Conservation (phyloP, 92 coral and sea anemone species). For the Umimayanthus kanabou region DNA sequence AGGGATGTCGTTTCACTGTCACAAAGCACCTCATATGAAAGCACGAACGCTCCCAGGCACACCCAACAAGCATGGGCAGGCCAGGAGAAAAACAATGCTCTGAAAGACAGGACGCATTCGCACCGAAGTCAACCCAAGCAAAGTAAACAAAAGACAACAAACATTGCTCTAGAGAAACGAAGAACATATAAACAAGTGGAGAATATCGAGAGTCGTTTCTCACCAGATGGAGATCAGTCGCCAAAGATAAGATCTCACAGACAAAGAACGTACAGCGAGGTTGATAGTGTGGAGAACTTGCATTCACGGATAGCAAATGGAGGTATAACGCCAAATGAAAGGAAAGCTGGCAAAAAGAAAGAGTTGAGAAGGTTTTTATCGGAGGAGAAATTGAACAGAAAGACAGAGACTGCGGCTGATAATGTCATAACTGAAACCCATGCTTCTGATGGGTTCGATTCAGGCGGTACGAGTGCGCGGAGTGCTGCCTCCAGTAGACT, state of each 20-base stretch:
- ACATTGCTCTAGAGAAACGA: conserved; percentile 21
- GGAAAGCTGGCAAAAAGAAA: neutral
- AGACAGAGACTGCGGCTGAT: neutral
- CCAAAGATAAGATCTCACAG: conserved; percentile 47
- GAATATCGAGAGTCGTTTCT: neutral
- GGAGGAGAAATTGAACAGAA: neutral
- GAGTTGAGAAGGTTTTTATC: neutral
- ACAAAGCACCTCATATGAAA: neutral
- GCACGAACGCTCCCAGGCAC: neutral
- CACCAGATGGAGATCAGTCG: conserved; percentile 19
- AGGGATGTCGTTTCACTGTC: neutral
- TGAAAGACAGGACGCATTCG: neutral
- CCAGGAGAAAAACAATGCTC: neutral
- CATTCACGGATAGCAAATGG: conserved; percentile 31
- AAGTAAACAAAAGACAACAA: conserved; percentile 36
- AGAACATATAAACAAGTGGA: conserved; percentile 33
- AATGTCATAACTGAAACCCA: neutral
- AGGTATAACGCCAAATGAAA: conserved; percentile 13
- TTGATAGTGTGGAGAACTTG: conserved; percentile 64
- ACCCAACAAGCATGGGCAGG: conserved; percentile 21
- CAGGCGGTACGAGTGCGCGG: conserved; percentile 51
- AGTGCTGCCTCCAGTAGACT: conserved; percentile 63
- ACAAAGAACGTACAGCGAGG: conserved; percentile 73
- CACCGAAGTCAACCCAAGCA: neutral
- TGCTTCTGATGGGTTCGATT: conserved; percentile 28